These are phyloP conservation scores for Anoplopoma fimbria DNA, from an alignment of 2,113 vertebrate species.

Conservation along the genomic window DNA sequence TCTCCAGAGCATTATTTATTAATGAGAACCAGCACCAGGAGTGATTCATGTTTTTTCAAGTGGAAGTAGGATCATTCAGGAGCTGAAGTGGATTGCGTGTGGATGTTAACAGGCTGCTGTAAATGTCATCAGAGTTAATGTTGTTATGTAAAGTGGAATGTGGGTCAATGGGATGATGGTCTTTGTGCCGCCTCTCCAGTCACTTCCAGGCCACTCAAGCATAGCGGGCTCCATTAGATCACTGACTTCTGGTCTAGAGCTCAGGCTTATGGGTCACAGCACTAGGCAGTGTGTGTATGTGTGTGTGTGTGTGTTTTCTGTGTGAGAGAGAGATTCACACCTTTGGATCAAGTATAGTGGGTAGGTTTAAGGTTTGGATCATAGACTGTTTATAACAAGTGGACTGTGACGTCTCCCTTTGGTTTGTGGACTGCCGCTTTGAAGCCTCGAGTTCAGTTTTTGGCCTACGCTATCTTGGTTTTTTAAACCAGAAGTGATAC, in stretches of 20 bases:
- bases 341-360: not conserved
- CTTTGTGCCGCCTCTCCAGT: slow-evolving; percentile 34
- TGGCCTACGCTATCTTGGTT: not conserved
- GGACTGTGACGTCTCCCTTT: not conserved
- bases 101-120: slow-evolving; percentile 48
- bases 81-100: slow-evolving; percentile 8
- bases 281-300: slow-evolving; percentile 26
- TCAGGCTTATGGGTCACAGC: slow-evolving; percentile 56
- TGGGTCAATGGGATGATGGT: slow-evolving; percentile 49
- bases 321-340: not conserved
- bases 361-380: not conserved
- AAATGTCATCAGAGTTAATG: slow-evolving; percentile 51
- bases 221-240: slow-evolving; percentile 64
- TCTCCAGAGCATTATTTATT: slow-evolving; percentile 33
- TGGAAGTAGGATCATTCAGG: slow-evolving; percentile 22
- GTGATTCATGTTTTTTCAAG: slow-evolving; percentile 27
- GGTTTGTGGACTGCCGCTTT: not conserved
- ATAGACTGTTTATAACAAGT: not conserved
- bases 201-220: slow-evolving; percentile 46
- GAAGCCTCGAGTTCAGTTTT: not conserved
- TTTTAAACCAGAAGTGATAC: not conserved
- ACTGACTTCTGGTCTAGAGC: slow-evolving; percentile 57
- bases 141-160: slow-evolving; percentile 55
- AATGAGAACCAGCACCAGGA: slow-evolving; percentile 21
- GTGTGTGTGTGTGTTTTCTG: slow-evolving; percentile 11